Evolutionary conservation across 2,113 vertebrate genomes (phyloP).

Genomic region (Poeciliopsis occidentalis): DNA sequence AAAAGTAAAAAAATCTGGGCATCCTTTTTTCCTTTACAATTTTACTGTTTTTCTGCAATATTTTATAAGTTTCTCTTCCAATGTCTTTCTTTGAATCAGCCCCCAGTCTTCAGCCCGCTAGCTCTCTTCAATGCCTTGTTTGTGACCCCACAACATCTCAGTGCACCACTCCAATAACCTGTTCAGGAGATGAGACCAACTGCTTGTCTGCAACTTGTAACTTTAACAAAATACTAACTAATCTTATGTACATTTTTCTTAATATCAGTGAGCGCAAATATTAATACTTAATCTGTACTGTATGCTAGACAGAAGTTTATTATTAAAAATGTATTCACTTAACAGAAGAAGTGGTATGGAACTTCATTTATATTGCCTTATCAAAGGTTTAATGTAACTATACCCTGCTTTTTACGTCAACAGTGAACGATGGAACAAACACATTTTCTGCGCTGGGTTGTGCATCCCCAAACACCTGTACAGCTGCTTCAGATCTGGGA

Average conservation of each 20-base stretch:
- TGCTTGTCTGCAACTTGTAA: not conserved
- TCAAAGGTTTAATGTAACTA: not conserved
- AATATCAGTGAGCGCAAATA: no score
- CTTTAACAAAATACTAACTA: no score
- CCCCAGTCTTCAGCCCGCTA: not conserved
- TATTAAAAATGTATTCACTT: no score
- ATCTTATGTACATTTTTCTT: no score
- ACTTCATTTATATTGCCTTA: no score
- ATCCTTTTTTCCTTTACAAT: no score
- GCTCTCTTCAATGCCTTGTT: not conserved
- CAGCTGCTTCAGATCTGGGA: not conserved
- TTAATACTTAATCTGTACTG: no score
- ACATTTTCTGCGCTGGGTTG: not conserved
- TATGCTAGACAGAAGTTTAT: no score
- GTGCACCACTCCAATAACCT: not conserved
- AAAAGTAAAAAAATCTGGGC: not conserved
- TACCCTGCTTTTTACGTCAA: not conserved
- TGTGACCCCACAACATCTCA: not conserved
- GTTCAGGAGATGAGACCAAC: not conserved
- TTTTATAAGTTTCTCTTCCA: not conserved
- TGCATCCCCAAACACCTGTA: not conserved
- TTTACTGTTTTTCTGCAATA: no score
- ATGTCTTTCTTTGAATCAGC: not conserved
- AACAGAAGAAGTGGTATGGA: no score
- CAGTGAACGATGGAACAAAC: not conserved